Conservation (phyloP, 2,113 vertebrate species). For the Tamias sibiricus region DNA sequence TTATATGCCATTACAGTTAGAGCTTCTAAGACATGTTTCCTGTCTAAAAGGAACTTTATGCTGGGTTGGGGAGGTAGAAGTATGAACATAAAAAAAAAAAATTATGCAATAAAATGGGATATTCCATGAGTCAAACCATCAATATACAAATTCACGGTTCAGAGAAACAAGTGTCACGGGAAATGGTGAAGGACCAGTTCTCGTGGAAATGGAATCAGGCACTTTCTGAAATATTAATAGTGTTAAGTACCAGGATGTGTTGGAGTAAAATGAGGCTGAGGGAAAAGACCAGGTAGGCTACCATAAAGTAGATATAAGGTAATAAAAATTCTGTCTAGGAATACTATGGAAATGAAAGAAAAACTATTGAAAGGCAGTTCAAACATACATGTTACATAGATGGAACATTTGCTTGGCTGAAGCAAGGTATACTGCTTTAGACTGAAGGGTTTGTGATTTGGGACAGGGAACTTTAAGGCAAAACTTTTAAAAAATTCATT, state of each 20-base stretch:
- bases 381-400: not conserved
- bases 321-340: not conserved
- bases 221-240: not conserved
- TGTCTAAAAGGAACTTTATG: not conserved
- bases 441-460: not conserved
- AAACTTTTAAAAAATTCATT: not conserved
- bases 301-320: not conserved
- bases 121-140: not conserved
- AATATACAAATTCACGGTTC: not conserved
- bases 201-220: not conserved
- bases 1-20: not conserved
- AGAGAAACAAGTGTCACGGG: not conserved
- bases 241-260: not conserved
- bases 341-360: not conserved
- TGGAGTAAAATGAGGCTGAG: not conserved
- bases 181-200: not conserved
- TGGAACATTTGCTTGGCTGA: not conserved
- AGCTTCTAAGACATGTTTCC: not conserved
- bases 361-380: not conserved
- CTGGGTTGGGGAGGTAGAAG: not conserved
- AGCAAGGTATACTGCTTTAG: not conserved
- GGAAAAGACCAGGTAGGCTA: not conserved
- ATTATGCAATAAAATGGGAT: not conserved
- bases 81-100: not conserved
- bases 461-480: not conserved